Evolutionary conservation across 2,113 vertebrate species (phyloP), one percentile per base, ranked within the genome.

Genomic region (Hemichromis elongatus): DNA sequence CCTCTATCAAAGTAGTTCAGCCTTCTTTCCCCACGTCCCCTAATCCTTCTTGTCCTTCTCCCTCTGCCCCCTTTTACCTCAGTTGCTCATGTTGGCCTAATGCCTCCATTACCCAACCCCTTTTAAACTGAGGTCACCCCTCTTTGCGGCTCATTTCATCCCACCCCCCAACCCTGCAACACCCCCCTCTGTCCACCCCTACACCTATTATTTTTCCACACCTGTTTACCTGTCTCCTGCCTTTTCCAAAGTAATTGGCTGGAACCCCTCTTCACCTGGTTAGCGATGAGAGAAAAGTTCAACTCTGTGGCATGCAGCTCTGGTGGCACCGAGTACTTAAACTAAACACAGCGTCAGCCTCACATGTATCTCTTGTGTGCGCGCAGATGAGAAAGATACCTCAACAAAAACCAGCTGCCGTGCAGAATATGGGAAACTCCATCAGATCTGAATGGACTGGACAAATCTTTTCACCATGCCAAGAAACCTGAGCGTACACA

Each of bases 391-490:
- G 59, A 88, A 84, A 93, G 92, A 96, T 94, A 97, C 90, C 95
- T 95, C 79, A 86, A 93, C 94, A 96, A 97, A 93, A 92, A 92
- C 88, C 21, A 1, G 78, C 92, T 90, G 92, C 85, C 83, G 93
- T 84, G 92, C 93, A 92, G 95, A 96, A 97, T 95, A 97, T 97
- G 97, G 97, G 97, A 97, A 97, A 96, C 95, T 96, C 92, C 93
- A 93, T 96, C 95, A 90, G 93, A 94, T 95, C 94, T 97, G 95
- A 97, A 96, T 96, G 96, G 93, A 85, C 95, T 95, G 95, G 96
- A 95, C 96, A 96, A 97, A 95, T 93, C 95, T 96, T 96, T 97
- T 98, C 95, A 98, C 96, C 92, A 90, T 90, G 93, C 94, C 91
- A 90, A 94, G 97, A 97, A 99, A 98, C 93, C 91, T 91, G 96